Conservation (phyloP, 2,888 invertebrate species). For the Epinotia nisella region DNA sequence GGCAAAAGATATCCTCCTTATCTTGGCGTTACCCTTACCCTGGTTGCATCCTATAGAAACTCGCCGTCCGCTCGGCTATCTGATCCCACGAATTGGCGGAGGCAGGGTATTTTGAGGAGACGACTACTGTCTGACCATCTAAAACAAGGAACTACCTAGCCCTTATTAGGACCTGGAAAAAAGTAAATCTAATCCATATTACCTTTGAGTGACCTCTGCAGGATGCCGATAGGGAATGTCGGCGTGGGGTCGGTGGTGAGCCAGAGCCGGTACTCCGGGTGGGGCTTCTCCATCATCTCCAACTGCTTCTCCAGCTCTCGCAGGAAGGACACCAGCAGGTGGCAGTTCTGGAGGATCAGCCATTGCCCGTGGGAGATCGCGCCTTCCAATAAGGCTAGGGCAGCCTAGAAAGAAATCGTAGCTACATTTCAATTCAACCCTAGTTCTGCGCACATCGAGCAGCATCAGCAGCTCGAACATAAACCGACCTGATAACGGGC, state of each 20-base stretch:
- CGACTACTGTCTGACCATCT: too few relatives aligned
- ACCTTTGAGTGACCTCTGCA: slow-evolving; percentile 94
- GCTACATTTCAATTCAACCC: too few relatives aligned
- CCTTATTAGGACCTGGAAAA: too few relatives aligned
- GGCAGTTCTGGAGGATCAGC: slow-evolving; percentile 97
- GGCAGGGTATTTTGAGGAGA: too few relatives aligned
- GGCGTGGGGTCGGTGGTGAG: slow-evolving; percentile 95
- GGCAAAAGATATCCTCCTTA: too few relatives aligned
- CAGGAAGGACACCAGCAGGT: slow-evolving; percentile 92
- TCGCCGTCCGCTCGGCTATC: too few relatives aligned
- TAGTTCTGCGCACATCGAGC: too few relatives aligned
- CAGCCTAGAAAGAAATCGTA: slow-evolving; percentile 80
- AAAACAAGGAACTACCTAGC: neutral
- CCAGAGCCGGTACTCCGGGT: slow-evolving; percentile 97
- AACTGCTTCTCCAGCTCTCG: slow-evolving; percentile 92
- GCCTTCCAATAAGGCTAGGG: slow-evolving; percentile 87
- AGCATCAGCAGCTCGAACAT: too few relatives aligned
- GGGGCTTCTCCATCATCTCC: slow-evolving; percentile 91
- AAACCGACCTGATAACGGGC: too few relatives aligned
- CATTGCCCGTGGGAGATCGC: slow-evolving; percentile 92
- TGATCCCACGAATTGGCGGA: too few relatives aligned
- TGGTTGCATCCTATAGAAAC: too few relatives aligned
- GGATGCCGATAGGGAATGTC: slow-evolving; percentile 94
- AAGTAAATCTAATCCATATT: slow-evolving; percentile 1
- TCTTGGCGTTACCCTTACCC: too few relatives aligned